A percentile compares a stretch with the other conserved stretches of the same genome.
phyloP scores from a whole-genome alignment of 2,113 vertebrate species.

The Pagrus major region DNA sequence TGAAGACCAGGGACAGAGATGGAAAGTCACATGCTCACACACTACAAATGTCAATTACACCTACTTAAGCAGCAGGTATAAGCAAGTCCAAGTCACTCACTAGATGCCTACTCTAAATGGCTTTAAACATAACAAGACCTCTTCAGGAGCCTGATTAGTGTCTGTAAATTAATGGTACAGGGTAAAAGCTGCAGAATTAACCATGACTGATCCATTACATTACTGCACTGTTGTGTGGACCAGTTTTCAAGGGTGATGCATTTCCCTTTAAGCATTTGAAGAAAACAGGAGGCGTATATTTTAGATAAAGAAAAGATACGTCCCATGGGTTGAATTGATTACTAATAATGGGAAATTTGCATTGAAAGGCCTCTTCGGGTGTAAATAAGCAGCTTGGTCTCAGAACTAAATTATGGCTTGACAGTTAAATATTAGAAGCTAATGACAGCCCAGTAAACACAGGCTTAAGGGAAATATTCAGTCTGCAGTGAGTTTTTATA shows the following conservation, averaged over 20 bases:
- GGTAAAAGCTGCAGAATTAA: background rate
- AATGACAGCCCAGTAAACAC: fast-evolving
- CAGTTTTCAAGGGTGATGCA: background rate
- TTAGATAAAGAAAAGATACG: too few relatives aligned
- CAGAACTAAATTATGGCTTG: too few relatives aligned
- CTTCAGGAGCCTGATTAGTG: background rate
- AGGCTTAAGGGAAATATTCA: background rate
- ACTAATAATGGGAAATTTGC: background rate
- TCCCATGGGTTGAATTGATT: too few relatives aligned
- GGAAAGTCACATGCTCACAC: background rate
- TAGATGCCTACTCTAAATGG: background rate
- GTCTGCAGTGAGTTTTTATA: background rate
- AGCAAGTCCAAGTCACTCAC: too few relatives aligned
- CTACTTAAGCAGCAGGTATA: background rate
- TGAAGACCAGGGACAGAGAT: background rate
- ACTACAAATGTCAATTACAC: too few relatives aligned
- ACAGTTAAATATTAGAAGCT: too few relatives aligned
- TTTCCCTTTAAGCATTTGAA: background rate
- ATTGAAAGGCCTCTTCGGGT: background rate
- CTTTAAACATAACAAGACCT: background rate
- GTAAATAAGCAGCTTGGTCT: too few relatives aligned
- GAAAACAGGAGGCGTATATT: background rate
- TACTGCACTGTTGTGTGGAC: background rate
- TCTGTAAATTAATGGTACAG: background rate
- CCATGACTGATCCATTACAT: background rate